Base-by-base conservation (phyloP, 2,113 vertebrate species). In the Anas platyrhynchos region DNA sequence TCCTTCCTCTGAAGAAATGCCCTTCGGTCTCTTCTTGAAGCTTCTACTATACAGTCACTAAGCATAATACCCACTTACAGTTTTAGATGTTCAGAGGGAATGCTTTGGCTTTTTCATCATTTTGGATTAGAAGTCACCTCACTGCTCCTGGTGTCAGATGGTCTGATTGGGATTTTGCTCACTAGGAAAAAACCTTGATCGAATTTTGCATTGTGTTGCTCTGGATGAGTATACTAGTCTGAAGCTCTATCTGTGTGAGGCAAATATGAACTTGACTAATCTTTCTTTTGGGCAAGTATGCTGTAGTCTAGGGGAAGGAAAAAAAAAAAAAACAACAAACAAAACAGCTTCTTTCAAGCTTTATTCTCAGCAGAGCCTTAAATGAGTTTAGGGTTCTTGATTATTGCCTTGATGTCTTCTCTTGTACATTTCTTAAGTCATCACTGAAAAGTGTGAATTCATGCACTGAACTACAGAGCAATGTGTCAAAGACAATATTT, bases 1-100 rank as follows among this genome's bases (percentile, higher is more conserved):
- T 85, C 87, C 65, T 92, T 83, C 48, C 86, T 86, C 88, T 72
- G 77, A 92, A 94, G 79, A 94, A 91, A 80, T 85, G 58, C 71
- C 89, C 88, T 83, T 83, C 78, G 91, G 58, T 86, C 46, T 91
- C 80, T 78, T 92, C 73, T 76, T 54, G 71, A 68, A 69, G 68
- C 34, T 95, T 93, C 58, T 91, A 13, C 7, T 44, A 61, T 89
- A 71, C 52, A 87, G 66, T 46, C 44, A 46, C 44, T 46, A 20
- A 46, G 44, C 44, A 20, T 46, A 46, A 46, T 18, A 46, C 44
- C 44, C 44, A 46, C 44, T 20, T 46, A 46, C 44, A 46, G 44
- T 46, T 46, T 46, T 20, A 46, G 44, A 20, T 46, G 44, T 46
- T 46, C 44, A 46, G 44, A 46, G 44, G 44, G 44, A 46, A 46